Evolutionary conservation across 2,888 invertebrate species (phyloP).

Genomic region (Spisula solida): DNA sequence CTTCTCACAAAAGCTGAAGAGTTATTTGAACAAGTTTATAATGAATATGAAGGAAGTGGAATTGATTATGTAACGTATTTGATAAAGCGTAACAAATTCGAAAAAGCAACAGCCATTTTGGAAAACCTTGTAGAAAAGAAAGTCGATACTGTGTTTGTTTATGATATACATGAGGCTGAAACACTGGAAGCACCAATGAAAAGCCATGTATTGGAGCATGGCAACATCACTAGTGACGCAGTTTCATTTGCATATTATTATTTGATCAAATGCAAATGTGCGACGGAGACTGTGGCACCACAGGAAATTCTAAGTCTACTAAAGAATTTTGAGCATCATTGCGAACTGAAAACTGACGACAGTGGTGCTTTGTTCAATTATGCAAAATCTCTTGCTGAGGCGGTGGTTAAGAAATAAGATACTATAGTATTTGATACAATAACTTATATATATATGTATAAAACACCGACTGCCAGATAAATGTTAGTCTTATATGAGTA

Average conservation of each 20-base stretch:
- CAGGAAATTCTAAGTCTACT: background rate
- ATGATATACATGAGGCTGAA: constrained; percentile 16
- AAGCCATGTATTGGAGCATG: constrained; percentile 40
- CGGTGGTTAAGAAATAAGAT: background rate
- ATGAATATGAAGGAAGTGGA: constrained; percentile 24
- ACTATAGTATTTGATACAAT: too few relatives aligned
- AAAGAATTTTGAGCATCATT: constrained; percentile 33
- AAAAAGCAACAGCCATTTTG: constrained; percentile 1
- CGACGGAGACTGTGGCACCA: background rate
- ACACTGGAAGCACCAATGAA: constrained; percentile 27
- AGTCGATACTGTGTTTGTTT: background rate
- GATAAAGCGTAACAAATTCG: constrained; percentile 18
- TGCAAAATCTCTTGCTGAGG: background rate
- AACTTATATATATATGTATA: too few relatives aligned
- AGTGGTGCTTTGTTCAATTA: background rate
- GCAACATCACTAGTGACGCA: constrained; percentile 29
- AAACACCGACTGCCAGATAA: too few relatives aligned
- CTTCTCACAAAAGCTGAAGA: constrained; percentile 26
- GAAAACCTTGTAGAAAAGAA: background rate
- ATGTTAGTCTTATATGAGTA: too few relatives aligned
- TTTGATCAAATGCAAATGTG: constrained; percentile 24
- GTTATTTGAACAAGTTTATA: constrained; percentile 31
- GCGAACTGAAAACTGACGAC: background rate
- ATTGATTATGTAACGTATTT: constrained; percentile 40
- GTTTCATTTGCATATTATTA: constrained; percentile 46